These are phyloP conservation scores for Pollenia griseotomentosa DNA, from an alignment of 2,888 invertebrate genomes.

Conservation along the genomic window DNA sequence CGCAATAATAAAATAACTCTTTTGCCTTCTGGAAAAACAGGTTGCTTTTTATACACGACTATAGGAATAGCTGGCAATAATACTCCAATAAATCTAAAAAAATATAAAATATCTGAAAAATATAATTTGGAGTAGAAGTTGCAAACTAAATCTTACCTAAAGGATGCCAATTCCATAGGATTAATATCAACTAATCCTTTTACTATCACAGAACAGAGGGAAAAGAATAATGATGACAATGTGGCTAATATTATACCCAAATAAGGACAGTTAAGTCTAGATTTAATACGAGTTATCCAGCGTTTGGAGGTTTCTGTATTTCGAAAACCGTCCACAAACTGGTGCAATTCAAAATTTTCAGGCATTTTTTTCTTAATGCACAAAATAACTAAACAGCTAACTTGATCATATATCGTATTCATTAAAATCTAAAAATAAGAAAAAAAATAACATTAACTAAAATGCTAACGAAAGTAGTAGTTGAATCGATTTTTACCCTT, in stretches of 20 bases:
- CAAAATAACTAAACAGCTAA: conserved; percentile 24
- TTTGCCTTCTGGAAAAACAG: conserved; percentile 91
- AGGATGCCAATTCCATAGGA: conserved; percentile 95
- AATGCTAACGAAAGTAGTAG: not conserved
- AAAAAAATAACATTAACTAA: conserved; percentile 16
- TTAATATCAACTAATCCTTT: conserved; percentile 94
- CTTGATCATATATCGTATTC: conserved; percentile 1
- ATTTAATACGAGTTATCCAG: conserved; percentile 80
- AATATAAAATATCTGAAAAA: not conserved
- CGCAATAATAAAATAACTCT: conserved; percentile 91
- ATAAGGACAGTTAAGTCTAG: conserved; percentile 88
- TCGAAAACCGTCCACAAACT: conserved; percentile 88
- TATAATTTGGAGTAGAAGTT: not conserved
- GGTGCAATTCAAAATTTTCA: conserved; percentile 92
- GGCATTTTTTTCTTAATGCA: conserved; percentile 85
- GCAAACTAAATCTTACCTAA: conserved; percentile 82
- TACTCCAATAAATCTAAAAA: conserved; percentile 91
- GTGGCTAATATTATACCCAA: conserved; percentile 93
- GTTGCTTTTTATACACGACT: conserved; percentile 91
- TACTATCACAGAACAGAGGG: conserved; percentile 95
- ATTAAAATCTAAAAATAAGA: conserved; percentile 1
- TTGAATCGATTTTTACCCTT: conserved; percentile 55
- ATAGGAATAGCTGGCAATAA: conserved; percentile 94
- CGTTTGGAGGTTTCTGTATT: conserved; percentile 78
- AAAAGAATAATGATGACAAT: conserved; percentile 94